Evolutionary conservation across 2,888 invertebrate species (phyloP), one percentile per base, ranked within the genome.

Genomic region (Dynastes grantii): DNA sequence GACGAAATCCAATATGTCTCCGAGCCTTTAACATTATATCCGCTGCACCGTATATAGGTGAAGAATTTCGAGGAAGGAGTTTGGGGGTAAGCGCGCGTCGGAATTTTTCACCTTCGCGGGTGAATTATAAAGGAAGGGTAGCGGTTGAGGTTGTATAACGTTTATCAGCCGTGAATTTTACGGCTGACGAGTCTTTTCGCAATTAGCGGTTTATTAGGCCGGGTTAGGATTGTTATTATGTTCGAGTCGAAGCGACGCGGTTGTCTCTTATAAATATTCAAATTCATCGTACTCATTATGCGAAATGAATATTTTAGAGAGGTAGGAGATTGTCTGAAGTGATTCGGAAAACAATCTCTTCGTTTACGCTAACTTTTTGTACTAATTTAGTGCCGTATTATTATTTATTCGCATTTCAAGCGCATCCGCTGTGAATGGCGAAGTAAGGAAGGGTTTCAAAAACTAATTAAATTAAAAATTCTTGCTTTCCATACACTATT

Each of bases 251-350:
- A 32, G 55, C 9, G 37, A 3, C 37, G 37, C 6, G 55, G 55
- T 13, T 29, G 37, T 71, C 6, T 55, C 71, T 55, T 55, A 71
- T 71, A 71, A 71, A 71, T 71, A 71, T 71, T 45, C 55, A 71
- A 55, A 37, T 16, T 37, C 37, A 37, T 53, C 71, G 16, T 55
- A 2, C 16, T 55, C 32, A 71, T 55, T 71, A 16, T 53, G 22
- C 53, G 71, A 37, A 55, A 53, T 55, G 55, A 71, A 71, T 71
- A 71, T 71, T 55, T 37, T 16, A 71, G 32, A 55, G 71, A 53
- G 8, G 29, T 45, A 8, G 8, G 45, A 11, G 22, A 49, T 49
- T 49, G 49, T 8, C 49, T 49, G 45, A 11, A 45, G 45, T 45
- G 45, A 45, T 45, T 45, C n/a, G 37, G 9, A n/a, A 65, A 65